Percentiles rank a stretch among this genome's conserved stretches.
Evolutionary conservation across 2,113 vertebrate genomes (phyloP).

Genomic region (Corapipo altera): DNA sequence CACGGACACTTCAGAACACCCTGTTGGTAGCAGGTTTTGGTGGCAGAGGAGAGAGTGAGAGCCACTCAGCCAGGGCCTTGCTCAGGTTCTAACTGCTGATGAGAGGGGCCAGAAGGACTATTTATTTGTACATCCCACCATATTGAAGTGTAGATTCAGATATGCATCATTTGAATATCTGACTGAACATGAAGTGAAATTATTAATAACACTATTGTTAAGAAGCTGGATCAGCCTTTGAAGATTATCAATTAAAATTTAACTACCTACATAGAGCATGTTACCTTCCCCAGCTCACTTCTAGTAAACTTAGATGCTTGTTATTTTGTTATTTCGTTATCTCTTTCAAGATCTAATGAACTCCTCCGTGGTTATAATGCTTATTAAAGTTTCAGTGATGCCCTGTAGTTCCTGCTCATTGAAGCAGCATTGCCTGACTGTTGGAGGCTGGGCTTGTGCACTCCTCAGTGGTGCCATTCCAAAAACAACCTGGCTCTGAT

Average conservation of each 20-base stretch:
- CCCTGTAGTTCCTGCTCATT: background rate
- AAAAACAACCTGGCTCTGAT: accelerated
- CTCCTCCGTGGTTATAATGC: background rate
- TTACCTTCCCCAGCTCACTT: background rate
- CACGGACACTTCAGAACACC: accelerated
- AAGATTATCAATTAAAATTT: constrained; percentile 2
- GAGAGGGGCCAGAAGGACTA: background rate
- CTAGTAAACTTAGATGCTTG: background rate
- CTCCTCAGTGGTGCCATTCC: too few relatives aligned
- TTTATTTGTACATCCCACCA: background rate
- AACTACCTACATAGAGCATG: background rate
- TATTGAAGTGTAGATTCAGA: background rate
- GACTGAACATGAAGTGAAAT: background rate
- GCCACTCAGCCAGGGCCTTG: background rate
- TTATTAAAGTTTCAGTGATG: background rate
- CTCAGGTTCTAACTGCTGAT: background rate
- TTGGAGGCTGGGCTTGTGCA: background rate
- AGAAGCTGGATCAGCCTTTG: background rate
- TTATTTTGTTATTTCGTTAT: background rate
- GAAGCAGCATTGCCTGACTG: accelerated
- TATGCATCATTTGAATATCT: background rate
- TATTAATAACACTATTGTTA: background rate
- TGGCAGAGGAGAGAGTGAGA: background rate
- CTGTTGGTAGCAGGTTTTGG: background rate
- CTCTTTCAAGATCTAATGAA: background rate